Conservation (phyloP, 1,140 invertebrate species). For the Drosophila ogumai region DNA sequence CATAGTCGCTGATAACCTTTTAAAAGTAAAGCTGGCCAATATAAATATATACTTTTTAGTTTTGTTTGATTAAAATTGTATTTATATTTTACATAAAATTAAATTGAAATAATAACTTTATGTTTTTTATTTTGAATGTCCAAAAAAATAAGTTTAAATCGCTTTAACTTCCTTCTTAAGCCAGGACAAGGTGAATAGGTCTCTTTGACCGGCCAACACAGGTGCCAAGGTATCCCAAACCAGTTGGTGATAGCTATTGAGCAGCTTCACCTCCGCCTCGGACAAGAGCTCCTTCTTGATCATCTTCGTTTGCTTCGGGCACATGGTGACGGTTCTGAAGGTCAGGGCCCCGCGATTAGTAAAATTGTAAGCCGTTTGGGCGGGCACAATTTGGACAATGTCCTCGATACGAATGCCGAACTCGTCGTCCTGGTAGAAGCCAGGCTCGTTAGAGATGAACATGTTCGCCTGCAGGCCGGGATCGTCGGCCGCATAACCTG, state of each 20-base stretch:
- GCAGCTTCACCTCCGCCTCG: constrained; percentile 90
- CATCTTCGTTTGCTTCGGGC: constrained; percentile 96
- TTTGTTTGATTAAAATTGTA: neutral
- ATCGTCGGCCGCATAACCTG: constrained; percentile 88
- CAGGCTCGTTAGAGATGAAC: constrained; percentile 96
- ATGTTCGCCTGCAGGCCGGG: constrained; percentile 94
- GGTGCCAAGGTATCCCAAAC: constrained; percentile 90
- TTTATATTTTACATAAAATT: too few relatives aligned
- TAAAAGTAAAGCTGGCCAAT: too few relatives aligned
- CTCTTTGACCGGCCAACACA: constrained; percentile 87
- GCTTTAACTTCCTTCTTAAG: constrained; percentile 90
- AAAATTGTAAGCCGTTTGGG: constrained; percentile 89
- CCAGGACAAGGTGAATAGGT: constrained; percentile 90
- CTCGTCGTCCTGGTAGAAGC: constrained; percentile 92
- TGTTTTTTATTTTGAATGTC: too few relatives aligned
- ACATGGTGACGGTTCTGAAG: constrained; percentile 96
- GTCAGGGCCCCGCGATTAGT: constrained; percentile 92
- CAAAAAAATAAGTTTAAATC: constrained; percentile 53
- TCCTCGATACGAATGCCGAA: constrained; percentile 99
- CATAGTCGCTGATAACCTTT: too few relatives aligned
- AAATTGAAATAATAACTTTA: too few relatives aligned
- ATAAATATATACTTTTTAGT: too few relatives aligned
- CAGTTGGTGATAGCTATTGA: constrained; percentile 92
- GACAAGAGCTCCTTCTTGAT: constrained; percentile 92
- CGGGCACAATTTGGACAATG: constrained; percentile 88